Evolutionary conservation across 2,797 vertebrate genomes (phyloP).

Genomic region (Darevskia nairensis): DNA sequence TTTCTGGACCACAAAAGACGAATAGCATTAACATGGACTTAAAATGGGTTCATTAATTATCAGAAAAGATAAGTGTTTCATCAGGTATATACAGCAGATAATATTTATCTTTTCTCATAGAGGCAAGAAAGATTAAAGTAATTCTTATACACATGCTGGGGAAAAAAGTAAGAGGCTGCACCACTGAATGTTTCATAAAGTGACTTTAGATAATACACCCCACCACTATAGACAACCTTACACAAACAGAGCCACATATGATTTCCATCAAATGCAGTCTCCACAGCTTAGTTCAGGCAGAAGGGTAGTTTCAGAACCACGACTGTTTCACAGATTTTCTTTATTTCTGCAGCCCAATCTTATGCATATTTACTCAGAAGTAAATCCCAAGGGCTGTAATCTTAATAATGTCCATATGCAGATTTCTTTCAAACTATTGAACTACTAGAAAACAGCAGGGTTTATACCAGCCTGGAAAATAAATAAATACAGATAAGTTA

Average conservation of each 20-base stretch:
- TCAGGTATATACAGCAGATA: slow-evolving; percentile 85
- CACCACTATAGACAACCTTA: slow-evolving; percentile 70
- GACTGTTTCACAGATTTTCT: slow-evolving; percentile 56
- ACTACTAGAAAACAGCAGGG: slow-evolving; percentile 27
- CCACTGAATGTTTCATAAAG: slow-evolving; percentile 71
- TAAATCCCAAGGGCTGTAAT: neutral
- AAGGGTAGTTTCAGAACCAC: slow-evolving; percentile 57
- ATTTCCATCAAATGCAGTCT: slow-evolving; percentile 65
- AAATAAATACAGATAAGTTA: neutral
- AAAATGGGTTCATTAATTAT: slow-evolving; percentile 84
- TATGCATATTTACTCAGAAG: neutral
- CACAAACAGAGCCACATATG: slow-evolving; percentile 71
- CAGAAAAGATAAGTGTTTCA: slow-evolving; percentile 85
- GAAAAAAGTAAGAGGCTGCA: slow-evolving; percentile 64
- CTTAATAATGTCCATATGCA: neutral
- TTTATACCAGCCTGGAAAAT: slow-evolving; percentile 22
- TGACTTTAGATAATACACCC: slow-evolving; percentile 72
- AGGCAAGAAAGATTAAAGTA: slow-evolving; percentile 80
- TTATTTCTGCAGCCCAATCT: neutral
- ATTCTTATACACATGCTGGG: slow-evolving; percentile 74
- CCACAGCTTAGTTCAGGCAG: slow-evolving; percentile 57
- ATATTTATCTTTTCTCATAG: slow-evolving; percentile 81
- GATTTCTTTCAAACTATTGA: slow-evolving; percentile 31
- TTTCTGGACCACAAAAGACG: slow-evolving; percentile 83
- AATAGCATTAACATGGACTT: slow-evolving; percentile 78